phyloP scores from a whole-genome alignment of 2,113 vertebrate species.

The Callocephalon fimbriatum region DNA sequence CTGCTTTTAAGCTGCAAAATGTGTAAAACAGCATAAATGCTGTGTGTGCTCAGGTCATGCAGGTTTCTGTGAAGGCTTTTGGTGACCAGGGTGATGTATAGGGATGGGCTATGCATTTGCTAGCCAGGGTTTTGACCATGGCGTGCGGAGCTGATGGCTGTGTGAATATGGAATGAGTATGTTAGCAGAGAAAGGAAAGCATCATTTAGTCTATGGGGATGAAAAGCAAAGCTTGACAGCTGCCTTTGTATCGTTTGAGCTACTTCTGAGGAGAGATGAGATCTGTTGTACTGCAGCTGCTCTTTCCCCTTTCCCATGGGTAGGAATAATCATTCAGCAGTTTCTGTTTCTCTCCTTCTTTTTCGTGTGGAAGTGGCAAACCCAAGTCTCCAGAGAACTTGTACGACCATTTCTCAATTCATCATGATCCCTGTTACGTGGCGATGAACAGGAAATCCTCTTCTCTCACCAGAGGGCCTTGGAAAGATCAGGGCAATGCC shows the following conservation, averaged over 20 bases:
- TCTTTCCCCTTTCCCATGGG: background rate
- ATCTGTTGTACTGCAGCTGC: background rate
- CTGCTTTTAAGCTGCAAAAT: fast-evolving
- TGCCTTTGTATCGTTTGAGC: fast-evolving
- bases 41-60: fast-evolving
- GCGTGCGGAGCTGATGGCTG: background rate
- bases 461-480: background rate
- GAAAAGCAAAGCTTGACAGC: background rate
- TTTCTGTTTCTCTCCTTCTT: background rate
- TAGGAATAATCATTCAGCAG: background rate
- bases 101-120: background rate
- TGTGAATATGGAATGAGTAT: background rate
- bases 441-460: background rate
- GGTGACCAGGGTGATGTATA: background rate
- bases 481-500: background rate
- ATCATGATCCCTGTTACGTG: background rate
- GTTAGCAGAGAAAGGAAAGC: background rate
- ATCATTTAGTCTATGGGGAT: background rate
- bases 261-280: background rate
- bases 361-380: background rate
- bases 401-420: background rate
- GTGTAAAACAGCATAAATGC: background rate
- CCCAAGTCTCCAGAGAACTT: background rate
- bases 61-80: background rate
- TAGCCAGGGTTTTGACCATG: fast-evolving